Base-by-base conservation (phyloP, 2,797 vertebrate species). In the Arctocebus calabarensis region DNA sequence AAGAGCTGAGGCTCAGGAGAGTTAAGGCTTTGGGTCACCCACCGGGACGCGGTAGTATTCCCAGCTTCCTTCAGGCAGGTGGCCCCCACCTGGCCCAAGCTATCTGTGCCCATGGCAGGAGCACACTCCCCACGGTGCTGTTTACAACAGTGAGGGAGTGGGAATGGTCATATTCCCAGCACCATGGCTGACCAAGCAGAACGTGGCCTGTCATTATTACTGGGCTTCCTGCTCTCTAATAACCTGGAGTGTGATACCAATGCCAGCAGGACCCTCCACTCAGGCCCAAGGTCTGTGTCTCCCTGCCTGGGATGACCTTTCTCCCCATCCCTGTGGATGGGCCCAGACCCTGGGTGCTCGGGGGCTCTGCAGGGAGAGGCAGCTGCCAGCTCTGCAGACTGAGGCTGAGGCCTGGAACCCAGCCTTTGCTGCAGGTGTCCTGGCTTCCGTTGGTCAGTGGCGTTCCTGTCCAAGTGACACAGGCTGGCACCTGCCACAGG, bases 401-500 rank as follows among this genome's bases (percentile, higher is more conserved):
- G 0, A 71, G 70, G 29, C 57, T 81, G 14, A 52, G 48, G 48
- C 48, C 48, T 14, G 14, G 48, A 52, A 52, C 48, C 48, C 48
- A 52, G 48, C 48, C 48, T 52, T 52, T 25, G 14, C 1, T 52
- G 23, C 29, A 9, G n/a, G 40, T 7, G 11, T 16, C 20, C 32
- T 37, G 34, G 79, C n/a, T 40, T 68, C 45, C 32, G 7, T 0
- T 7, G 40, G 34, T 32, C 14, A 5, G 45, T 4, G 32, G 29
- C 14, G 27, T 11, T 45, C 22, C 20, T 1, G 16, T 85, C 66
- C 81, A 34, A 17, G 27, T 37, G 5, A 10, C n/a, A 9, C 3
- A n/a, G 70, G 71, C 45, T 6, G 1, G 40, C 82, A 32, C 68
- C 68, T 0, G 0, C 71, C 5, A 1, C 0, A 0, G 55, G 34